Evolutionary conservation across 1,140 invertebrate genomes (phyloP), one percentile per base, ranked within the genome.

Genomic region (Bombyx mori): DNA sequence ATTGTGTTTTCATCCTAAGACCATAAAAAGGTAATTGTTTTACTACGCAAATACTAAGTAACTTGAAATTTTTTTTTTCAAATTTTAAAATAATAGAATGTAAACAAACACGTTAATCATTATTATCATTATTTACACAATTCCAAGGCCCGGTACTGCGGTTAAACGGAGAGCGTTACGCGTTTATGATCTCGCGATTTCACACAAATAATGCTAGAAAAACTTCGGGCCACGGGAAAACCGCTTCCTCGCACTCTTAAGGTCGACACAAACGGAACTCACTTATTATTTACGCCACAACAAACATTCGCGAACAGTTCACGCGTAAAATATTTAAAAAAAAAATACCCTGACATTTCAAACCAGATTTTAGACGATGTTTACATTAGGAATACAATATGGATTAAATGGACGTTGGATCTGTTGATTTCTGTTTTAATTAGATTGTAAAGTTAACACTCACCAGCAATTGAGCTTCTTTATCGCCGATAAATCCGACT

Each of bases 381-480:
- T 35, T 35, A 3, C 26, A 35, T 35, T 3, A 35, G 26, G 12
- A 18, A 18, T 18, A 18, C 12, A 18, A 18, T 18, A 18, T 18
- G 12, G 26, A 35, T 35, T 35, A 35, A 35, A 35, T 35, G 26
- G 26, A 35, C 26, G 26, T 35, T 5, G 26, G 26, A 35, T 35
- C 26, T 35, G 12, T 18, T 18, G 12, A 18, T 18, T 18, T 18
- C 12, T 18, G 26, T 35, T 5, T 35, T 35, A 2, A 35, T 35
- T 35, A 26, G 50, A 35, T 51, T 51, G 8, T 51, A 51, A 22
- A 35, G 22, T 42, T 42, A 35, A 22, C 26, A 87, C 93, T 92
- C 84, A 96, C 96, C 96, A 97, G 80, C 94, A 96, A 90, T 97
- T 97, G 42, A 97, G 89, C 82, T 96, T 95, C 86, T 93, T 95